A percentile compares a stretch with the other conserved stretches of the same genome.
Conservation (phyloP, 2,888 invertebrate genomes). For the Acleris emargana region DNA sequence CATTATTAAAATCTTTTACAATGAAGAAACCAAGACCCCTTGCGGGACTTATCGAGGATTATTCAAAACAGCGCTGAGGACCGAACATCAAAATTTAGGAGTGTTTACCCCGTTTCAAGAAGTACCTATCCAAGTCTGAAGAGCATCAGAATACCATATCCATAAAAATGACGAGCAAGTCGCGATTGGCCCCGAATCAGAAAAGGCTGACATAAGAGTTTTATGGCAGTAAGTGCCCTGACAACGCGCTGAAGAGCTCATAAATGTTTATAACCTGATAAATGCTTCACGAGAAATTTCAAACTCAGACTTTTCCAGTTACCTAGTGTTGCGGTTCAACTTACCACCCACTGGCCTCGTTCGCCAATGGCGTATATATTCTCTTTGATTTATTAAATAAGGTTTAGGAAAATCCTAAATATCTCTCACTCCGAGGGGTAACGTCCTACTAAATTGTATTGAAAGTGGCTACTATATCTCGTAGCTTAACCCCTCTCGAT, state of each 20-base stretch:
- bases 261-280: constrained; percentile 28
- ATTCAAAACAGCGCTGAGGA: constrained; percentile 19
- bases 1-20: neutral
- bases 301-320: constrained; percentile 21
- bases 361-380: constrained; percentile 9
- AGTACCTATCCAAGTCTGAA: constrained; percentile 15
- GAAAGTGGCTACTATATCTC: constrained; percentile 34
- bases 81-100: constrained; percentile 31
- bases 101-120: constrained; percentile 33
- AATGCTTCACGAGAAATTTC: constrained; percentile 18
- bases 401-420: constrained; percentile 28
- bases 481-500: constrained; percentile 18
- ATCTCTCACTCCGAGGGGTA: constrained; percentile 28
- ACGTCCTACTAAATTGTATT: constrained; percentile 26
- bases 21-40: constrained; percentile 19
- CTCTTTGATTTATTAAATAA: constrained; percentile 26
- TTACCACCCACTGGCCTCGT: constrained; percentile 23
- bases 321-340: constrained; percentile 12
- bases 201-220: constrained; percentile 11
- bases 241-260: constrained; percentile 11
- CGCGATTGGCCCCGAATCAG: constrained; percentile 11
- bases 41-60: constrained; percentile 27
- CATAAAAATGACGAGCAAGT: constrained; percentile 26
- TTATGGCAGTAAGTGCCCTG: constrained; percentile 14
- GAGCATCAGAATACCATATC: constrained; percentile 28